Evolutionary conservation across 2,113 vertebrate species (phyloP), one percentile per base, ranked within the genome.

Genomic region (Tupaia chinensis): DNA sequence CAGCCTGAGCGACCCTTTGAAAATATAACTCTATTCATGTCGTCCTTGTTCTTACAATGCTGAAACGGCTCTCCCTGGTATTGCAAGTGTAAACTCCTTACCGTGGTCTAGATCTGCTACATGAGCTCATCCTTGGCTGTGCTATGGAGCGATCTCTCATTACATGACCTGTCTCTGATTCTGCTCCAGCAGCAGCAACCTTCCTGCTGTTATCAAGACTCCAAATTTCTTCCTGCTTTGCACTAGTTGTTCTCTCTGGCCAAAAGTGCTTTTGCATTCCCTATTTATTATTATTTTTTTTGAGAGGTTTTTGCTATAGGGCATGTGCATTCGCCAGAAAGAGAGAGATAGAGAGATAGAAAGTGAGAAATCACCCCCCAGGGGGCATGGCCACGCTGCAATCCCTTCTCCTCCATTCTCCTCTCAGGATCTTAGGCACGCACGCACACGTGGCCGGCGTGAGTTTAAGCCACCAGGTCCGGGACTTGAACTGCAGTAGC

Each of bases 111-210:
- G 79, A 86, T 44, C 77, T 77, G 80, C n/a, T 89, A 29, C 61
- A 93, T 96, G 93, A 97, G 54, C 83, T 97, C 89, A 94, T 93
- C 84, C 72, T 96, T 98, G 97, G 95, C 93, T 63, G 23, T 53
- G 54, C 83, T 84, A 91, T 87, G 56, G 56, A 53, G 80, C 83
- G 95, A 29, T 96, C 79, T 77, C 93, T 93, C 89, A 97, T 97
- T 94, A 94, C 89, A 93, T 72, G 86, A 63, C 61, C 32, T 27
- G 54, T 86, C 13, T 66, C 63, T 82, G 58, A 82, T 68, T 94
- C 91, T 93, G 32, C 78, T 66, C n/a, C 23, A 53, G 14, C 25
- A 69, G 9, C 69, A 65, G 4, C 9, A 44, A 69, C 6, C 87
- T 87, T 84, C 17, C 56, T 87, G 9, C 76, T 84, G 68, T 68